phyloP scores from a whole-genome alignment of 2,797 vertebrate species.

The Cirrhinus mrigala region DNA sequence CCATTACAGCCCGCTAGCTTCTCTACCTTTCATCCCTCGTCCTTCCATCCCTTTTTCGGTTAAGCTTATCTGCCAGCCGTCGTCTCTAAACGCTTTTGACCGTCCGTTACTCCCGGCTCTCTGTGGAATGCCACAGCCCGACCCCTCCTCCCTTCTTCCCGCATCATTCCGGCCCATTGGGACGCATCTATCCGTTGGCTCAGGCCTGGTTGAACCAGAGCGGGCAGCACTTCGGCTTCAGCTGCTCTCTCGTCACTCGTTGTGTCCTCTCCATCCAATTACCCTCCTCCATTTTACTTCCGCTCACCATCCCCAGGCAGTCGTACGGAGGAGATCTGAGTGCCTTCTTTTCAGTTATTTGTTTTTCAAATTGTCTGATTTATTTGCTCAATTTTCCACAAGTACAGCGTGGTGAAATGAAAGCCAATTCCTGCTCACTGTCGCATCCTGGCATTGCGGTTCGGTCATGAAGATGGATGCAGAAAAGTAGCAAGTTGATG shows the following conservation, averaged over 20 bases:
- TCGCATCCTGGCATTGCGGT: background rate
- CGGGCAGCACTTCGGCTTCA: background rate
- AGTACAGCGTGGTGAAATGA: conserved; percentile 9
- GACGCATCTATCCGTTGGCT: conserved; percentile 54
- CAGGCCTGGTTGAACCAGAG: conserved; percentile 43
- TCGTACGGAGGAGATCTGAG: conserved; percentile 25
- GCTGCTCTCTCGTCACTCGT: conserved; percentile 44
- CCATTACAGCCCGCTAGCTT: conserved; percentile 54
- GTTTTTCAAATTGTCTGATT: conserved; percentile 61
- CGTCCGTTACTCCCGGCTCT: background rate
- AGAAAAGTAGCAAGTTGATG: conserved; percentile 70
- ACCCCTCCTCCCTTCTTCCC: background rate
- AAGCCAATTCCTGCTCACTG: conserved; percentile 18
- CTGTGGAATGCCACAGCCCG: conserved; percentile 5
- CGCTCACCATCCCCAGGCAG: background rate
- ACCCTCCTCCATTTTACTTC: conserved; percentile 19
- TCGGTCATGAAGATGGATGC: conserved; percentile 46
- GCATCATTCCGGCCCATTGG: conserved; percentile 32
- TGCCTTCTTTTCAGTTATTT: conserved; percentile 55
- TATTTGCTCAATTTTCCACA: conserved; percentile 57
- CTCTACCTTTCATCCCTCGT: conserved; percentile 64
- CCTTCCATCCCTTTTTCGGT: conserved; percentile 58
- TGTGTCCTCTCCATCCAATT: conserved; percentile 12
- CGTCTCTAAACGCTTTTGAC: conserved; percentile 29
- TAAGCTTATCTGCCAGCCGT: conserved; percentile 24